Conservation (phyloP, 2,888 invertebrate genomes). For the Scaptomyza tumidula region DNA sequence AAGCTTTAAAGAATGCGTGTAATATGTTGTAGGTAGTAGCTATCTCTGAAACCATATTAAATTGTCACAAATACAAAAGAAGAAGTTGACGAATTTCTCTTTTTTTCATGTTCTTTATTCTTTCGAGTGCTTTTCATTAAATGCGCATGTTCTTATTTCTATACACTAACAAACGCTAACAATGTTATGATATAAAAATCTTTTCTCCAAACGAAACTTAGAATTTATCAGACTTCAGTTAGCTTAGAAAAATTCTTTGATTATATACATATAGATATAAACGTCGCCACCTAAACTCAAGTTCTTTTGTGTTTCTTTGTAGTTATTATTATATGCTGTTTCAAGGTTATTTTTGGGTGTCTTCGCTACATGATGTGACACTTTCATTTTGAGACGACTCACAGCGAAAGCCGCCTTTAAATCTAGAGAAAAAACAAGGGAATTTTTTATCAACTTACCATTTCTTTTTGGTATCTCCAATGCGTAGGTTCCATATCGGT, state of each 20-base stretch:
- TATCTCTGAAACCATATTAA: constrained; percentile 23
- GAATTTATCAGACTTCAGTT: no score
- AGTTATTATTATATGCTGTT: constrained; percentile 39
- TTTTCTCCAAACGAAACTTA: no score
- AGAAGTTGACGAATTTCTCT: constrained; percentile 58
- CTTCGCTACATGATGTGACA: constrained; percentile 56
- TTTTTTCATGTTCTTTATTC: constrained; percentile 60
- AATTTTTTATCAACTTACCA: constrained; percentile 22
- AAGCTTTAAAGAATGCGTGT: constrained; percentile 20
- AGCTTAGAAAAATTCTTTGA: no score
- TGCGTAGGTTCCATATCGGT: constrained; percentile 58
- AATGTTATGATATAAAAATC: no score
- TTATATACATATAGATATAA: neutral
- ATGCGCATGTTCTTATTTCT: constrained; percentile 34
- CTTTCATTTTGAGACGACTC: constrained; percentile 63
- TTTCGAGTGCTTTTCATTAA: constrained; percentile 40
- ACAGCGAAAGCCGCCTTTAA: constrained; percentile 59
- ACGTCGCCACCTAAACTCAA: neutral
- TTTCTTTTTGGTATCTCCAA: constrained; percentile 29
- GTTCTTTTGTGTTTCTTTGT: neutral
- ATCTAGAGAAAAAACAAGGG: neutral
- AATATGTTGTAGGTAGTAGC: neutral
- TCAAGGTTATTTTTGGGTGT: constrained; percentile 70
- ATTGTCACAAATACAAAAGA: constrained; percentile 22
- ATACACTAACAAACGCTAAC: neutral